Percentiles rank a stretch among this genome's conserved stretches.
Evolutionary conservation across 2,888 invertebrate genomes (phyloP).

Genomic region (Diarsia dahlii): DNA sequence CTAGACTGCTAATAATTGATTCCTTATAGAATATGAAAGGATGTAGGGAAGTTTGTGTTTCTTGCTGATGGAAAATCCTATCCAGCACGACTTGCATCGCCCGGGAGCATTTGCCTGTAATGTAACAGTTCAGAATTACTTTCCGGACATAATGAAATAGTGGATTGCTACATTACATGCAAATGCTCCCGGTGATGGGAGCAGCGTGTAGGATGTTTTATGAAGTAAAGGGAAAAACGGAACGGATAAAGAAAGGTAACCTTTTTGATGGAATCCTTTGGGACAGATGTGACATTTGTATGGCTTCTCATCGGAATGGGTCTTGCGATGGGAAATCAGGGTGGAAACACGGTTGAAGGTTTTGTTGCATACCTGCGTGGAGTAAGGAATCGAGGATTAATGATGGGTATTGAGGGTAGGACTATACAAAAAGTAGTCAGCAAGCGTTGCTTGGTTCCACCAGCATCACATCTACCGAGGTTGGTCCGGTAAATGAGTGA

Average conservation of each 20-base stretch:
- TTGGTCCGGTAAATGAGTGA: neutral
- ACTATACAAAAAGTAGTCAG: too few relatives aligned
- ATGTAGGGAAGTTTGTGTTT: neutral
- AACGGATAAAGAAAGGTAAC: constrained; percentile 77
- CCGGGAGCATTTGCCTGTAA: neutral
- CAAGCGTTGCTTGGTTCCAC: neutral
- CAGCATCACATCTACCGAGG: neutral
- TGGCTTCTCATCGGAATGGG: constrained; percentile 94
- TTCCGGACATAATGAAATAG: too few relatives aligned
- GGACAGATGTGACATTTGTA: constrained; percentile 94
- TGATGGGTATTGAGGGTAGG: neutral
- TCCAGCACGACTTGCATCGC: neutral
- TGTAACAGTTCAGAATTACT: too few relatives aligned
- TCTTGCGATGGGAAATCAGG: constrained; percentile 95
- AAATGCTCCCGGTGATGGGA: neutral
- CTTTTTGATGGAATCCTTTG: constrained; percentile 96
- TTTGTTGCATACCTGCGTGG: constrained; percentile 92
- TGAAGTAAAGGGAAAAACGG: neutral
- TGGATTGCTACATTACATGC: too few relatives aligned
- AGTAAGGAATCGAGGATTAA: neutral
- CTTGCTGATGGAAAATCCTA: neutral
- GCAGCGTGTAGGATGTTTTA: too few relatives aligned
- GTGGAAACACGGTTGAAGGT: constrained; percentile 95
- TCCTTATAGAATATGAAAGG: neutral
- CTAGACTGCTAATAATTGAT: neutral